phyloP scores from a whole-genome alignment of 2,113 vertebrate species.

The Callipepla squamata region DNA sequence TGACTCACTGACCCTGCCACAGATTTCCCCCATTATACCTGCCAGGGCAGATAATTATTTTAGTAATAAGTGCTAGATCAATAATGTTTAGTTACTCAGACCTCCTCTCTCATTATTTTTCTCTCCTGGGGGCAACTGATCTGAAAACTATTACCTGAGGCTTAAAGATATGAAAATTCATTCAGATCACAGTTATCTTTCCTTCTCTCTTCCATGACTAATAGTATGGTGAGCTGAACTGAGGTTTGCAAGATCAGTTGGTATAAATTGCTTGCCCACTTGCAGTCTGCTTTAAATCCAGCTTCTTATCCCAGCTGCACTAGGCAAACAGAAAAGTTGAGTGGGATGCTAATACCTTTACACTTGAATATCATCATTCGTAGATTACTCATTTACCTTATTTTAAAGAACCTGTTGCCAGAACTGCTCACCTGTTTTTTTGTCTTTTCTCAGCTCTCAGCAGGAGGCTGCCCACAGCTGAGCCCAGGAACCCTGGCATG shows the following conservation, averaged over 20 bases:
- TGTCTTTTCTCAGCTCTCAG: background rate
- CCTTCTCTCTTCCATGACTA: background rate
- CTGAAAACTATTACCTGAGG: background rate
- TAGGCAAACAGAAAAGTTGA: background rate
- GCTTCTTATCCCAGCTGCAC: background rate
- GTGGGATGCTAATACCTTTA: background rate
- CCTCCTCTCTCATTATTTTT: slow-evolving; percentile 56
- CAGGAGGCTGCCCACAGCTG: background rate
- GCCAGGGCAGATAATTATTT: slow-evolving; percentile 48
- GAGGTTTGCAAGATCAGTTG: background rate
- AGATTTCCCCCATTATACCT: slow-evolving; percentile 42
- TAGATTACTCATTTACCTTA: background rate
- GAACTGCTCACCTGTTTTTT: background rate
- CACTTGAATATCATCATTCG: background rate
- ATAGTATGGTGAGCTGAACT: background rate
- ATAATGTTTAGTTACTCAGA: slow-evolving; percentile 12
- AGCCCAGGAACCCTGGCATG: fast-evolving
- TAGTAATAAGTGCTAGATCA: slow-evolving; percentile 48
- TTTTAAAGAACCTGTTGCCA: background rate
- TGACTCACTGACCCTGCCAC: background rate
- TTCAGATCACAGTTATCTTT: slow-evolving; percentile 36
- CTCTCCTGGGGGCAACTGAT: slow-evolving; percentile 13
- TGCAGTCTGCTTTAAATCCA: background rate
- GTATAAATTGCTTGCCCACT: background rate
- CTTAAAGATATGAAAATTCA: slow-evolving; percentile 21